A percentile compares a stretch with the other conserved stretches of the same genome.
Evolutionary conservation across 2,113 vertebrate species (phyloP).

Genomic region (Turdus rufiventris): DNA sequence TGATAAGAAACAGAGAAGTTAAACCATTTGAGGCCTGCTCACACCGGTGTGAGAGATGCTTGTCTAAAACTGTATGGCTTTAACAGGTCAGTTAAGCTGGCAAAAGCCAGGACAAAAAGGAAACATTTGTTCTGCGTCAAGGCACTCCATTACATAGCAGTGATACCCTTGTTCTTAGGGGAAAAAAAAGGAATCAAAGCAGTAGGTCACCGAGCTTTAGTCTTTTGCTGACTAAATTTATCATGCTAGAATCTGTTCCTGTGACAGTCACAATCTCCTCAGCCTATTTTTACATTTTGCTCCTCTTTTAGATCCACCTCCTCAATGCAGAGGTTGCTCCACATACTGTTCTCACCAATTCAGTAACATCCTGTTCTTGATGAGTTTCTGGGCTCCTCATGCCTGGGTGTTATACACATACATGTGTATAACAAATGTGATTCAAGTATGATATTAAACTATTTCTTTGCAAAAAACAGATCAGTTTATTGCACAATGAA

Average conservation of each 20-base stretch:
- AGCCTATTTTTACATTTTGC: slow-evolving; percentile 22
- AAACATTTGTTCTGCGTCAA: neutral
- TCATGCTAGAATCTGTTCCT: neutral
- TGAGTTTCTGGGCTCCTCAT: neutral
- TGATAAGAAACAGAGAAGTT: neutral
- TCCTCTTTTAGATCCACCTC: slow-evolving; percentile 32
- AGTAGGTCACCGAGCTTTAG: neutral
- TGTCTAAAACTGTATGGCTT: neutral
- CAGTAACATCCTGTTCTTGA: neutral
- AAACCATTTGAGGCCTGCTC: neutral
- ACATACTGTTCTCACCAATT: neutral
- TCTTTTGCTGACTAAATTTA: slow-evolving; percentile 15
- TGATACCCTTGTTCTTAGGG: neutral
- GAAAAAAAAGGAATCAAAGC: neutral
- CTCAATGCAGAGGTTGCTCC: slow-evolving; percentile 31
- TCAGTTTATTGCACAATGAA: neutral
- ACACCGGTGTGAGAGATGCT: neutral
- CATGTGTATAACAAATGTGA: neutral
- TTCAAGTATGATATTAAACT: neutral
- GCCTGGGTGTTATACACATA: neutral
- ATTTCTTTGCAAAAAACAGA: neutral
- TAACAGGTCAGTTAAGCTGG: neutral
- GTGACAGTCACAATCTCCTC: neutral
- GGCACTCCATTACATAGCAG: neutral
- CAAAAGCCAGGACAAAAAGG: neutral